Percentiles rank a stretch among this genome's conserved stretches.
These are phyloP conservation scores for Serripes groenlandicus DNA, from an alignment of 2,888 invertebrate genomes.

Conservation along the genomic window DNA sequence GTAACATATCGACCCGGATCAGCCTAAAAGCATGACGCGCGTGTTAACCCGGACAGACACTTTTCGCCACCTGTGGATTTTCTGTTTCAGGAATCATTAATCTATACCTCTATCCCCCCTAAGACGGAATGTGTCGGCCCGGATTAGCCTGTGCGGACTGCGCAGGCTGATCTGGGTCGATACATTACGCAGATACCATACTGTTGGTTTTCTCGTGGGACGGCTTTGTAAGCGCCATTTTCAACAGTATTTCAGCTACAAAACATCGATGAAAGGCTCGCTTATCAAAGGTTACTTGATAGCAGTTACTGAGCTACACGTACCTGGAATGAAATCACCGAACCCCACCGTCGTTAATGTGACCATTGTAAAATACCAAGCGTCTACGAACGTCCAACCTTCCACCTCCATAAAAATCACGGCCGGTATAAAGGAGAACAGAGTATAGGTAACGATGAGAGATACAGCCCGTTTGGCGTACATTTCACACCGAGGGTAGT, in stretches of 20 bases:
- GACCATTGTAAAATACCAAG: constrained; percentile 72
- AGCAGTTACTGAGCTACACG: too few species aligned
- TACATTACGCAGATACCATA: too few species aligned
- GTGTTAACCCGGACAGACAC: too few species aligned
- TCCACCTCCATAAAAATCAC: constrained; percentile 60
- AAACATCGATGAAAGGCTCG: background rate
- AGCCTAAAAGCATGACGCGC: too few species aligned
- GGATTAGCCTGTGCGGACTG: too few species aligned
- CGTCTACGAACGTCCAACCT: constrained; percentile 70
- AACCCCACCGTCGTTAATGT: constrained; percentile 52
- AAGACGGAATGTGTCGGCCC: too few species aligned
- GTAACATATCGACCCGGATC: too few species aligned
- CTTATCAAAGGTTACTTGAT: background rate
- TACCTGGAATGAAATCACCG: constrained; percentile 31
- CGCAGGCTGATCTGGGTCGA: too few species aligned
- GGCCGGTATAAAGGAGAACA: constrained; percentile 59
- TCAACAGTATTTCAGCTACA: background rate
- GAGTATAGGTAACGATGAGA: constrained; percentile 16
- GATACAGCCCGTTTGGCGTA: constrained; percentile 29
- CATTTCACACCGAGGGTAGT: constrained; percentile 32
- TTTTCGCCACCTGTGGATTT: too few species aligned
- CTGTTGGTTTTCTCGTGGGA: too few species aligned
- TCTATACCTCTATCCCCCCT: too few species aligned
- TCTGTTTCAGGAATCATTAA: too few species aligned
- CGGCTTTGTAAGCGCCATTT: background rate